Evolutionary conservation across 2,113 vertebrate species (phyloP).

Genomic region (Anhinga anhinga): DNA sequence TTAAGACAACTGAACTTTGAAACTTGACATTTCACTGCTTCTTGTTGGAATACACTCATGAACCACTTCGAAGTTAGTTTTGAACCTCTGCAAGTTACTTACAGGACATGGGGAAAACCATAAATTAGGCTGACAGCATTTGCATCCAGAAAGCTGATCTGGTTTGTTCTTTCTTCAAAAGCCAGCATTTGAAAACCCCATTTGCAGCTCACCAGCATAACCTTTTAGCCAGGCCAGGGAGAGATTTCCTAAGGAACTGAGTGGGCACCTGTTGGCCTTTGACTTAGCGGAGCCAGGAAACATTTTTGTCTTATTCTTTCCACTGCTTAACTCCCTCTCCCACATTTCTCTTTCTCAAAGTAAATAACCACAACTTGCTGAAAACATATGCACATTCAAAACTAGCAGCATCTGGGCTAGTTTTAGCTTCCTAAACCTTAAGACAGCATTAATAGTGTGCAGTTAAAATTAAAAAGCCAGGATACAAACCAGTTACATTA

Average conservation of each 20-base stretch:
- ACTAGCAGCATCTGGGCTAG: background rate
- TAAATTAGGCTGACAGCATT: constrained; percentile 20
- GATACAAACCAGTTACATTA: background rate
- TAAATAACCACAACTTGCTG: background rate
- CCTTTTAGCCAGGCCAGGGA: constrained; percentile 10
- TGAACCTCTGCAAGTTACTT: constrained; percentile 31
- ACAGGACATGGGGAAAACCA: background rate
- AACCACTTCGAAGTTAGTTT: background rate
- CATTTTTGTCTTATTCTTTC: background rate
- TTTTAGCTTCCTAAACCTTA: background rate
- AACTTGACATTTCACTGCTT: background rate
- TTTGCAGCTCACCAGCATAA: background rate
- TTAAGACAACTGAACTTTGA: constrained; percentile 15
- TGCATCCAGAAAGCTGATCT: constrained; percentile 18
- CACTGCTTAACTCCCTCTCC: background rate
- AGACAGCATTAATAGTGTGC: background rate
- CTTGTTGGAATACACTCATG: background rate
- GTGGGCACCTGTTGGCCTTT: constrained; percentile 51
- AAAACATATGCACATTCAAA: background rate
- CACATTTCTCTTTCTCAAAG: background rate
- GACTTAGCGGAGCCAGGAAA: background rate
- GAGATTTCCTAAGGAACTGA: background rate
- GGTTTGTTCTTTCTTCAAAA: constrained; percentile 25
- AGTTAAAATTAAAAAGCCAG: background rate
- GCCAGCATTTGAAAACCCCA: background rate